Evolutionary conservation across 2,888 invertebrate genomes (phyloP), one percentile per base, ranked within the genome.

Genomic region (Drosophila monieri): DNA sequence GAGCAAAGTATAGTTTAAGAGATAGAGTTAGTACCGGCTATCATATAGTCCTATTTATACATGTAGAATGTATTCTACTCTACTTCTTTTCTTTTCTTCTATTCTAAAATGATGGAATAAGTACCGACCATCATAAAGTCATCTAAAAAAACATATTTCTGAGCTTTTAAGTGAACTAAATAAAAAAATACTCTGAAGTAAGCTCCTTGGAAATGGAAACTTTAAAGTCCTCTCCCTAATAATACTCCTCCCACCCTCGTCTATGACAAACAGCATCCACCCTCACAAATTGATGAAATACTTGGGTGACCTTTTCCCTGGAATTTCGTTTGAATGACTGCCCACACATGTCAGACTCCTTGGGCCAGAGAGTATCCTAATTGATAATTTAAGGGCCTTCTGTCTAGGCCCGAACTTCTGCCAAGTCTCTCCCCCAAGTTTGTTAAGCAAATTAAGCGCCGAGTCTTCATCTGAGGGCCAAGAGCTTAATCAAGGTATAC

Each of bases 311-410:
- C 46, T 64, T 64, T 64, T 64, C 64, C 46, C 18, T n/a, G 52
- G 23, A 64, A 52, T 32, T 64, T 64, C 46, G 30, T 62, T 64
- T 62, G 52, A 59, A 59, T 49, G 14, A 37, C 62, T 52, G 30
- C 62, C 62, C 62, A 62, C 64, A 64, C 64, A 64, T 64, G 62
- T 62, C 35, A 27, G 51, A 51, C 51, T 60, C 35, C 32, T 62
- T 51, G 44, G 37, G 39, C 35, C 44, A 30, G 35, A 37, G 39
- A 35, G 44, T 37, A 52, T 46, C 52, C 64, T 64, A 64, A 64
- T 64, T 64, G 64, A 64, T 64, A 64, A 64, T 64, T 64, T 64
- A 64, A 52, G 64, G 64, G 46, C 52, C 51, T 37, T 64, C 64
- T 64, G 64, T 64, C 52, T 64, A 37, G 64, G 6, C 37, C 15